Evolutionary conservation across 2,888 invertebrate species (phyloP), one percentile per base, ranked within the genome.

Genomic region (Calephelis perditalis): DNA sequence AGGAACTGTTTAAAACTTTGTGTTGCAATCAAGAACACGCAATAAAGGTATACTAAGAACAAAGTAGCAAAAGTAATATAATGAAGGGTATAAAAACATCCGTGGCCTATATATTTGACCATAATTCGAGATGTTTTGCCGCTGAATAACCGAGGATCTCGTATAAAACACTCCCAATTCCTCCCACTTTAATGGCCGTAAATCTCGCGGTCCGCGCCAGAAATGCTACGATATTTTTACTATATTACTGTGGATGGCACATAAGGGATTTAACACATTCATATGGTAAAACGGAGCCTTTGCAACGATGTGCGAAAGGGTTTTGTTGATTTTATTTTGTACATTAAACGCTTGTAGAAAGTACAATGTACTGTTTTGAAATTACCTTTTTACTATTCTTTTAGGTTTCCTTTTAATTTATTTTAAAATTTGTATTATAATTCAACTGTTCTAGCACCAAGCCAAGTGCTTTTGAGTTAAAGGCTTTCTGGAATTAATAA

Each of bases 241-340:
- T 69, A 70, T 70, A 73, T 72, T 69, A 70, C 69, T 65, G 62
- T 65, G 64, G 67, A 74, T 68, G 70, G 71, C 69, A 65, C 71
- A 63, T 70, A 59, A 59, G 70, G 71, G 73, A 73, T 71, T 73
- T 71, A 64, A 70, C 68, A 72, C 70, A 72, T 71, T 73, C 71
- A 70, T 71, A 73, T 69, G 69, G 70, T 62, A 71, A 73, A 70
- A 63, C 63, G 62, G 60, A 57, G 59, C 59, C 62, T 63, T 59
- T 62, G 58, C 63, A 67, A 68, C 61, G 67, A 65, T 57, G 62
- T 63, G 63, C 59, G 57, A 66, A 61, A 59, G 8, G 15, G 11
- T n/a, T 55, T 15, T 59, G 36, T 55, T 35, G 35, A 55, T 55
- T 45, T 49, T 36, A 55, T 56, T 47, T 46, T 6, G 6, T 8